Evolutionary conservation across 2,797 vertebrate species (phyloP).

Genomic region (Pogonophryne albipinna): DNA sequence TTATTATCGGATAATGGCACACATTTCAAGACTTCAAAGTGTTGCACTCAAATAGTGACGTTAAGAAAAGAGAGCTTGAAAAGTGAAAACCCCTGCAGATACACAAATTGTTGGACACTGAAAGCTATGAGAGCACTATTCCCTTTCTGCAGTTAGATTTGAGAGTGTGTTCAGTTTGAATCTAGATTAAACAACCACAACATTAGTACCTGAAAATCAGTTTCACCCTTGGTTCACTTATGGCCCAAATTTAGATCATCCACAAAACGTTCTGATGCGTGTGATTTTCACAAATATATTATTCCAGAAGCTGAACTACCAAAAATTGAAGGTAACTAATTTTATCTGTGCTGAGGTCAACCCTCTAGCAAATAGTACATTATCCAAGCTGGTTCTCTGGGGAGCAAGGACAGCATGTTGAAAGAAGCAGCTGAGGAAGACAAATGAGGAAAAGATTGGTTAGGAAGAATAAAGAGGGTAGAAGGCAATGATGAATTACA

Average conservation of each 20-base stretch:
- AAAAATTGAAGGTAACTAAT: not conserved
- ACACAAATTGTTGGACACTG: not conserved
- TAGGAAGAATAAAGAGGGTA: not conserved
- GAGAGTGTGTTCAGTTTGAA: not conserved
- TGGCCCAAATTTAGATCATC: no score
- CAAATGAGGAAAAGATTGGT: not conserved
- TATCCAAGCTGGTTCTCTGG: constrained; percentile 21
- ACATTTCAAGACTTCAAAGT: no score
- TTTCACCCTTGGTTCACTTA: not conserved
- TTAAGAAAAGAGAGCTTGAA: no score
- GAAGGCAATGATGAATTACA: not conserved
- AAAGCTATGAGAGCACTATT: not conserved
- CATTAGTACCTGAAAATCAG: not conserved
- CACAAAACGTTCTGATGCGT: not conserved
- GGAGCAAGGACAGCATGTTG: constrained; percentile 13
- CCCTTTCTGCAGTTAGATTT: not conserved
- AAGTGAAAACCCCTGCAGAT: no score
- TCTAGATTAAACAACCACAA: not conserved
- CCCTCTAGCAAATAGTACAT: constrained; percentile 3
- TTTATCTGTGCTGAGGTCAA: not conserved
- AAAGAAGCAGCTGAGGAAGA: constrained; percentile 1
- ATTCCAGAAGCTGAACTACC: not conserved
- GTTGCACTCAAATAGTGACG: no score
- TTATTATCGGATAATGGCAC: no score
- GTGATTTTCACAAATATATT: not conserved